phyloP scores from a whole-genome alignment of 1,140 invertebrate species.

The Zelostemma sp. region DNA sequence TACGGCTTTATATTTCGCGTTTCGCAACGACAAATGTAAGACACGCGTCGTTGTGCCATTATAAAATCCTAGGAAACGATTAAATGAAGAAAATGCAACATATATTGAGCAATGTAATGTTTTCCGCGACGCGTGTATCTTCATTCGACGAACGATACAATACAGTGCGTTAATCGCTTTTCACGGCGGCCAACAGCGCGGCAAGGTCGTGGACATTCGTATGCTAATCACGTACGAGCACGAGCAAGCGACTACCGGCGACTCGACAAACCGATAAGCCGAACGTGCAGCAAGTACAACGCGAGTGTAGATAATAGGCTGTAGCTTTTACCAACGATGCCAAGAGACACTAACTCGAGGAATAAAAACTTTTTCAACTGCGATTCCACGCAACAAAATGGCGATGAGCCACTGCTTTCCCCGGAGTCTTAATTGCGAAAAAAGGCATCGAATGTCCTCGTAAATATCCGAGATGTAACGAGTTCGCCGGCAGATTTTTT shows the following conservation, averaged over 20 bases:
- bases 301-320: conserved; percentile 46
- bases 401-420: no score
- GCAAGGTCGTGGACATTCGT: conserved; percentile 63
- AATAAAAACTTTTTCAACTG: conserved; percentile 23
- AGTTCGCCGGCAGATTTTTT: no score
- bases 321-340: conserved; percentile 32
- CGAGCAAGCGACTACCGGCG: conserved; percentile 38
- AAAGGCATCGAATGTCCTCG: no score
- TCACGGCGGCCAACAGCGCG: conserved; percentile 46
- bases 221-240: conserved; percentile 57
- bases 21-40: conserved; percentile 4
- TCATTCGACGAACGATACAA: conserved; percentile 46
- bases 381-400: conserved; percentile 1
- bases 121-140: no score
- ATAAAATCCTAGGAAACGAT: neutral
- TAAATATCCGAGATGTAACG: no score
- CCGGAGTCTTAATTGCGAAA: no score
- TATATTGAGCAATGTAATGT: conserved; percentile 23
- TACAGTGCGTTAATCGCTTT: conserved; percentile 46
- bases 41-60: neutral
- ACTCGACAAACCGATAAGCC: conserved; percentile 48
- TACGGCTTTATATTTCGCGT: conserved; percentile 10
- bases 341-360: conserved; percentile 30
- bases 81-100: no score
- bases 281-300: conserved; percentile 50